phyloP scores from a whole-genome alignment of 2,113 vertebrate species.

The Taxidea taxus region DNA sequence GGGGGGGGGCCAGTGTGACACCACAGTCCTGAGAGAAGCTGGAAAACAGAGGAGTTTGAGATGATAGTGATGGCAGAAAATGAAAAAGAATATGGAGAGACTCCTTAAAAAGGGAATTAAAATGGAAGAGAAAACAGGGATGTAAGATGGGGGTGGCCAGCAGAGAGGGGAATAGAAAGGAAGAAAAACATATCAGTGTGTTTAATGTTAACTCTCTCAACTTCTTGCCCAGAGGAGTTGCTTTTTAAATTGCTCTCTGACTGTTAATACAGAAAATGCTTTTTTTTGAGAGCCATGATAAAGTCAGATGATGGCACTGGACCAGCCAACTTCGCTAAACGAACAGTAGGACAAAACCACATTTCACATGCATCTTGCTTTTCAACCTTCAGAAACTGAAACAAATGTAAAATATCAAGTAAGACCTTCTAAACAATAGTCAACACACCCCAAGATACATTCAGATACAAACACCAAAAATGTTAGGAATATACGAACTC shows the following conservation, averaged over 20 bases:
- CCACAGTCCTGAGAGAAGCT: neutral
- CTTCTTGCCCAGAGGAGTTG: neutral
- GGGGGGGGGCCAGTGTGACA: neutral
- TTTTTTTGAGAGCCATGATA: neutral
- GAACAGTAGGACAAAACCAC: neutral
- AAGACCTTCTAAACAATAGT: neutral
- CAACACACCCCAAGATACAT: neutral
- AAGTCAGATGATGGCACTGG: neutral
- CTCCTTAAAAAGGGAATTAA: neutral
- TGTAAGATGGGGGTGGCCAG: neutral
- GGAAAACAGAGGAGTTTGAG: neutral
- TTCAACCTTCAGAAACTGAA: neutral
- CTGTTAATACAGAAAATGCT: neutral
- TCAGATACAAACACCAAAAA: neutral
- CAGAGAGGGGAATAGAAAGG: neutral
- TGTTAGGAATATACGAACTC: neutral
- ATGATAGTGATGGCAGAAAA: neutral
- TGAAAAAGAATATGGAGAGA: neutral
- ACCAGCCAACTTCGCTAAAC: neutral
- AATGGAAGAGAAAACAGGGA: neutral
- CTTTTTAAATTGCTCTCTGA: neutral
- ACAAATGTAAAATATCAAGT: neutral
- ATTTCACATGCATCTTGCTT: neutral
- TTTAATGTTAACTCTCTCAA: neutral
- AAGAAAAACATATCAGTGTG: neutral